Conservation (phyloP, 2,113 vertebrate species). For the Phrynocephalus versicolor region DNA sequence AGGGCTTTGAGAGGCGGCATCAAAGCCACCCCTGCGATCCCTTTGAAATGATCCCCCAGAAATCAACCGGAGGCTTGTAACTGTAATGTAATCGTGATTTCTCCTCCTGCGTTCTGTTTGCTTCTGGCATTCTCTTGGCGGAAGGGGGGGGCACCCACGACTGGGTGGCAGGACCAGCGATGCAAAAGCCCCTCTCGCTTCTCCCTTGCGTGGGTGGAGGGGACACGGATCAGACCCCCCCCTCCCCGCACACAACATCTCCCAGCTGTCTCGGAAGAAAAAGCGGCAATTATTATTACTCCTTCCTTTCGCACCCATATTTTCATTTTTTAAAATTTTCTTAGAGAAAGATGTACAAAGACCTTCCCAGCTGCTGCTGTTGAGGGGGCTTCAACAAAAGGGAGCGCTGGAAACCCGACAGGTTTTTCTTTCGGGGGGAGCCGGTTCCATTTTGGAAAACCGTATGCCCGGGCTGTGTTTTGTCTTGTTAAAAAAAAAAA, state of each 20-base stretch:
- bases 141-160: not conserved
- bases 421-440: not conserved
- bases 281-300: not conserved
- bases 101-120: too few species aligned
- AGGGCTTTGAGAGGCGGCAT: too few species aligned
- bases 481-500: too few species aligned
- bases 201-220: not conserved
- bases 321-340: not conserved
- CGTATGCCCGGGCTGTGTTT: not conserved
- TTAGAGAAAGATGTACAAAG: not conserved
- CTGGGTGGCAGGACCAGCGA: not conserved
- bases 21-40: too few species aligned
- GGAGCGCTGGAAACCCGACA: not conserved
- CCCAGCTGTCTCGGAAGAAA: not conserved
- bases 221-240: too few species aligned
- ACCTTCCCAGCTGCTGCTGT: not conserved
- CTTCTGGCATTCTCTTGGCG: not conserved
- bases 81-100: too few species aligned
- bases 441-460: not conserved
- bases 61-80: too few species aligned
- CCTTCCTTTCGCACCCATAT: too few species aligned
- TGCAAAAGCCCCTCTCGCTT: not conserved
- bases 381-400: not conserved
- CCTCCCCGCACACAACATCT: not conserved
- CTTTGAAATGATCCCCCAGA: too few species aligned